These are phyloP conservation scores for Microctenopoma steveboyesi DNA, from an alignment of 2,797 vertebrate species.

Conservation along the genomic window DNA sequence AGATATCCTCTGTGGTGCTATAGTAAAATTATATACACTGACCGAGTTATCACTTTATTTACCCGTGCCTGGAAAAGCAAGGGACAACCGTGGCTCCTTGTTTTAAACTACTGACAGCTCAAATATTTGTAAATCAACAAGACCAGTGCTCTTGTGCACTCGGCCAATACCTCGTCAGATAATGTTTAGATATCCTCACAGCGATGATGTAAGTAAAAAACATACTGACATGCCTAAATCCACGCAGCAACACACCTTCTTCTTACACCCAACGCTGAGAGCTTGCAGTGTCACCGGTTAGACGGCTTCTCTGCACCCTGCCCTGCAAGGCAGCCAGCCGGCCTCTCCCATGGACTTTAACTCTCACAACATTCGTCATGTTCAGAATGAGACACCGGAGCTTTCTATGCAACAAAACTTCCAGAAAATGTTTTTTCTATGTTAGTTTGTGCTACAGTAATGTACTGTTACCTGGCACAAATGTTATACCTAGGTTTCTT, in stretches of 20 bases:
- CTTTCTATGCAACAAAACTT: neutral
- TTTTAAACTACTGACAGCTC: too few species aligned
- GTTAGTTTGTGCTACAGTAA: neutral
- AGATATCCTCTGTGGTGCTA: slow-evolving; percentile 13
- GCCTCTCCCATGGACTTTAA: slow-evolving; percentile 59
- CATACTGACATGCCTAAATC: slow-evolving; percentile 33
- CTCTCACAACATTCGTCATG: slow-evolving; percentile 23
- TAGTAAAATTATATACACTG: too few species aligned
- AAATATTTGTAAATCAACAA: neutral
- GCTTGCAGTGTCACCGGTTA: slow-evolving; percentile 83
- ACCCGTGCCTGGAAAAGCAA: too few species aligned
- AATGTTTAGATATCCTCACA: neutral
- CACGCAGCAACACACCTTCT: slow-evolving; percentile 40
- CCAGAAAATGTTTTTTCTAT: neutral
- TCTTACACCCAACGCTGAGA: slow-evolving; percentile 72
- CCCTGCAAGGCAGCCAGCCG: slow-evolving; percentile 43
- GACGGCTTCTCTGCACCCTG: slow-evolving; percentile 75
- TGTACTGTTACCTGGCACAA: neutral
- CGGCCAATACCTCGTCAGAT: neutral
- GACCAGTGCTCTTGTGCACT: neutral
- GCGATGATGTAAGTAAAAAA: slow-evolving; percentile 24
- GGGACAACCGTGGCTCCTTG: too few species aligned
- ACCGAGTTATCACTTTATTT: too few species aligned
- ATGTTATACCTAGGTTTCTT: neutral
- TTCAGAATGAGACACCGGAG: slow-evolving; percentile 22